Evolutionary conservation across 1,140 invertebrate species (phyloP).

Genomic region (Temnothorax nylanderi): DNA sequence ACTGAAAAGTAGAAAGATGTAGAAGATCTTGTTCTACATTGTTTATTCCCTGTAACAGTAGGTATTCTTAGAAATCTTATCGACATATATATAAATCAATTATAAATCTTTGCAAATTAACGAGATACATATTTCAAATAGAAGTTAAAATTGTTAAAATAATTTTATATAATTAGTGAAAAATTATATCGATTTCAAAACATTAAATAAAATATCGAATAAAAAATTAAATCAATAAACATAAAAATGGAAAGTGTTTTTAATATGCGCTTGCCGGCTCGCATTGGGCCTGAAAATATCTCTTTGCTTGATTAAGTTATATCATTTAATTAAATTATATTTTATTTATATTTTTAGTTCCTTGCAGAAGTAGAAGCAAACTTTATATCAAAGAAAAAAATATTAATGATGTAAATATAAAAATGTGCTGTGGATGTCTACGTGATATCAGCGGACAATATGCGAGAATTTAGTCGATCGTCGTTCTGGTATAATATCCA

Average conservation of each 20-base stretch:
- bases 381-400: background rate
- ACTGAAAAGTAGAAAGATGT: background rate
- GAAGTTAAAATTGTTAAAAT: background rate
- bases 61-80: background rate
- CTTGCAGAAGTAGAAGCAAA: background rate
- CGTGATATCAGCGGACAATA: background rate
- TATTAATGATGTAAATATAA: background rate
- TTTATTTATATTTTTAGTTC: background rate
- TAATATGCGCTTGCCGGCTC: background rate
- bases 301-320: background rate
- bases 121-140: background rate
- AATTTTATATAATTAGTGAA: background rate
- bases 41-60: background rate
- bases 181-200: background rate
- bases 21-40: background rate
- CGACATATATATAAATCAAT: background rate
- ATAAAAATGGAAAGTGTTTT: background rate
- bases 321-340: background rate
- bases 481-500: background rate
- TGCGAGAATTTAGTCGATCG: constrained; percentile 29
- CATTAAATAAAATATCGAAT: background rate
- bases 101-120: background rate
- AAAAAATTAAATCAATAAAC: background rate
- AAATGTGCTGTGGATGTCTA: background rate
- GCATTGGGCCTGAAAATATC: background rate